These are phyloP conservation scores for Triops longicaudatus DNA, from an alignment of 1,140 invertebrate species.

Conservation along the genomic window DNA sequence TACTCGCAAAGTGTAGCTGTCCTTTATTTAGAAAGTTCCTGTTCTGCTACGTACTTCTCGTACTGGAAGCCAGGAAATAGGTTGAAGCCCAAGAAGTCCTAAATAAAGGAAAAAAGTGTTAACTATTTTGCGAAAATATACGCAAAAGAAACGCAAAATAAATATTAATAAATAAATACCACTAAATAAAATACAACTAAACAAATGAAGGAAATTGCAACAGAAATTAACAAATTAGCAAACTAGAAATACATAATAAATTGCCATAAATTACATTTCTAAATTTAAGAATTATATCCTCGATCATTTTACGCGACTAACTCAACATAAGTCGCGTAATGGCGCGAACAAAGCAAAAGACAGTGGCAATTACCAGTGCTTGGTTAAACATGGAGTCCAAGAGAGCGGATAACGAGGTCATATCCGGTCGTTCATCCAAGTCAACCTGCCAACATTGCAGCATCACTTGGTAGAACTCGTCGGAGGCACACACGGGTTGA, in stretches of 20 bases:
- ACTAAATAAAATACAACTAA: background rate
- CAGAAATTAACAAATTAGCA: too few species aligned
- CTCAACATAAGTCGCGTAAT: too few species aligned
- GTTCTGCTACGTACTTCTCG: conserved; percentile 23
- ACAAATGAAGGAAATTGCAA: too few species aligned
- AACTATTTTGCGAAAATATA: too few species aligned
- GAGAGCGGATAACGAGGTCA: conserved; percentile 46
- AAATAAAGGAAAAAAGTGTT: background rate
- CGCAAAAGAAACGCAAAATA: background rate
- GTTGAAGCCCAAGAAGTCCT: conserved; percentile 25
- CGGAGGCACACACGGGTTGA: conserved; percentile 57
- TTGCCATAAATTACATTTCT: too few species aligned
- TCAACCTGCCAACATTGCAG: conserved; percentile 76
- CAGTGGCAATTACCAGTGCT: conserved; percentile 23
- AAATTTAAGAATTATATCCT: too few species aligned
- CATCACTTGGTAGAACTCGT: conserved; percentile 72
- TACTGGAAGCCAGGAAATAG: conserved; percentile 21
- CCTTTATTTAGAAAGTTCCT: conserved; percentile 18
- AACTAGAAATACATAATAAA: too few species aligned
- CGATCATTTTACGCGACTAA: too few species aligned
- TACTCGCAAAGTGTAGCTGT: background rate
- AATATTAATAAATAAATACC: too few species aligned
- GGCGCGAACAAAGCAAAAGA: too few species aligned
- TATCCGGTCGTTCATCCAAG: conserved; percentile 63
- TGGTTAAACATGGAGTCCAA: conserved; percentile 28